phyloP scores from a whole-genome alignment of 2,888 invertebrate species.

The Polymixis lichenea region DNA sequence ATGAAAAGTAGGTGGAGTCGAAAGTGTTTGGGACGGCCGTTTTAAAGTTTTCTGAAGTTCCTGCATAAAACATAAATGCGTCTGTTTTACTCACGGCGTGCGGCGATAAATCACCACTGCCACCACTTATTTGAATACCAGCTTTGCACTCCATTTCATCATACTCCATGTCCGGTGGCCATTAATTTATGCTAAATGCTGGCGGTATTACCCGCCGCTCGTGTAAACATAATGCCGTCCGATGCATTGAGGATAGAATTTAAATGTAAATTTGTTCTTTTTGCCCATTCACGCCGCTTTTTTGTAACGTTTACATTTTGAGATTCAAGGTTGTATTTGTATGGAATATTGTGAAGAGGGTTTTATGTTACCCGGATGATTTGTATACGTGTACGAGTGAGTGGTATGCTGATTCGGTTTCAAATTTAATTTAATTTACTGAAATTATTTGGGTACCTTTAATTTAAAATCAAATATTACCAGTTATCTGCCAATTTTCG shows the following conservation, averaged over 20 bases:
- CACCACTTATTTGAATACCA: background rate
- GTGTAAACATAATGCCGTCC: constrained; percentile 63
- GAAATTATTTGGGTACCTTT: constrained; percentile 6
- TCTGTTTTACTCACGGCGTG: too few relatives aligned
- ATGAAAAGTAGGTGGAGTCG: too few relatives aligned
- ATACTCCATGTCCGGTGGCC: constrained; percentile 47
- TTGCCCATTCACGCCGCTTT: constrained; percentile 46
- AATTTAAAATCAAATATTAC: constrained; percentile 3
- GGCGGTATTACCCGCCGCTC: constrained; percentile 50
- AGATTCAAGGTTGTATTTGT: constrained; percentile 54
- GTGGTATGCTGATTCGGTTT: constrained; percentile 17
- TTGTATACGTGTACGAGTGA: constrained; percentile 20
- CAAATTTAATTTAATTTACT: background rate
- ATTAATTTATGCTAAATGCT: constrained; percentile 75
- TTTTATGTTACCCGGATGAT: constrained; percentile 29
- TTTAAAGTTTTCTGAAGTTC: too few relatives aligned
- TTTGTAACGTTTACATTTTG: constrained; percentile 49
- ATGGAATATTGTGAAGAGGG: constrained; percentile 37
- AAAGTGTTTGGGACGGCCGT: too few relatives aligned
- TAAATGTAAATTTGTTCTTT: constrained; percentile 59
- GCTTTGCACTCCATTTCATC: constrained; percentile 51
- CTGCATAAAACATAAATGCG: too few relatives aligned
- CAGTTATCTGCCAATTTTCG: background rate
- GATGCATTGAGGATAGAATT: constrained; percentile 63
- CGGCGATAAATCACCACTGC: background rate